Base-by-base conservation (phyloP, 2,797 vertebrate species). In the Anas bernieri region DNA sequence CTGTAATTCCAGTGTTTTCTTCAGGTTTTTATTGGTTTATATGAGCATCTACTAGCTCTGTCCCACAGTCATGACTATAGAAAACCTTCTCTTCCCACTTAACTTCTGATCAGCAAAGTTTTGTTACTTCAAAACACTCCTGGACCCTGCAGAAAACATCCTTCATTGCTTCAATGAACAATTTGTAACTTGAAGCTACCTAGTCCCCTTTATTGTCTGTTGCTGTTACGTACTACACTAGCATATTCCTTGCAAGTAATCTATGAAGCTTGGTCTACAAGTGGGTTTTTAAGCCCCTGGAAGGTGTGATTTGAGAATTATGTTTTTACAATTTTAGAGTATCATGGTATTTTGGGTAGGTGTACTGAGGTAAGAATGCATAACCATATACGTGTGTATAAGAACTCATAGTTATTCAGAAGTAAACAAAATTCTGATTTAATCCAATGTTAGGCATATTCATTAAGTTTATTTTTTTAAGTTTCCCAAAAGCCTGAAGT, bases 131-230 rank as follows among this genome's bases (percentile, higher is more conserved):
- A 91, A 33, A 59, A 17, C 22, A 20, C 17, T 12, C 12, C 28
- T 2, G 1, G 78, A 43, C 7, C 8, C 59, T 45, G 43, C n/a
- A 46, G 56, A 63, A 83, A 30, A 17, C 6, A n/a, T 67, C 43
- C 7, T 80, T 18, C 6, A 4, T 43, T 45, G 5, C 23, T 75
- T 85, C 54, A 30, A 6, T 5, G 9, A 31, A 56, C 30, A 67
- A 2, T 22, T 43, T 30, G 31, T 13, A 26, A 85, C 41, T 12
- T 18, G 61, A 86, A 75, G 4, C 22, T 72, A 41, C 56, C 6
- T 23, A 16, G 12, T 46, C 12, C 30, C 31, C 7, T 3, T 20
- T 12, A 8, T 0, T 2, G 14, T 13, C 33, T 4, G 11, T 18
- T 58, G 46, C 23, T 66, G 41, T 61, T 73, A 56, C 8, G 11